These are phyloP conservation scores for Ianthella basta DNA, from an alignment of 37 sponge, comb jelly and placozoan species.

Conservation along the genomic window DNA sequence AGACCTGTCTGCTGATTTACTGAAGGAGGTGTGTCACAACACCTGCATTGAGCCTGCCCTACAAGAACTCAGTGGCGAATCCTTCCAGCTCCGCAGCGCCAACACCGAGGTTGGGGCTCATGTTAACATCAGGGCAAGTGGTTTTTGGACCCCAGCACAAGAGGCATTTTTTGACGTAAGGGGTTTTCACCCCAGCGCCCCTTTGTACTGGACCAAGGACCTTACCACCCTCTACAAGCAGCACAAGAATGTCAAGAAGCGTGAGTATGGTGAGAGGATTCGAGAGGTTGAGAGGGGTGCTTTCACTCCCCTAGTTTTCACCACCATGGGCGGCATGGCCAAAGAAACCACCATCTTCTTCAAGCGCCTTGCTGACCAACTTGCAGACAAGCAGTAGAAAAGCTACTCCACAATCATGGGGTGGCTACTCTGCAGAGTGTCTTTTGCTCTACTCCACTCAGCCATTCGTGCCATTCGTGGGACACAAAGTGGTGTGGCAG, in stretches of 20 bases:
- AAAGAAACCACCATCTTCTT: neutral
- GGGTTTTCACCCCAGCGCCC: slow-evolving; percentile 4
- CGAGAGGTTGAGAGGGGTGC: neutral
- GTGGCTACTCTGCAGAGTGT: neutral
- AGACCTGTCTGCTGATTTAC: too few relatives aligned
- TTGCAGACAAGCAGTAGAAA: neutral
- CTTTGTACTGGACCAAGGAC: neutral
- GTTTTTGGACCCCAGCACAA: slow-evolving; percentile 11
- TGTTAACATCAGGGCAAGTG: neutral
- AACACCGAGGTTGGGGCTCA: neutral
- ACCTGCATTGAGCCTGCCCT: too few relatives aligned
- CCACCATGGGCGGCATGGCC: neutral
- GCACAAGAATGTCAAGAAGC: neutral
- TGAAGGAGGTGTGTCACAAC: too few relatives aligned
- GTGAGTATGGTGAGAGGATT: neutral
- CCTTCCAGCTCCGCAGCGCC: too few relatives aligned
- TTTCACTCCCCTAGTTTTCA: neutral
- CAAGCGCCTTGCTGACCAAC: neutral
- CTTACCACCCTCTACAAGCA: neutral
- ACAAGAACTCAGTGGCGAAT: too few relatives aligned
- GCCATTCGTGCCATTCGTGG: neutral
- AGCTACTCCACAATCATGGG: neutral
- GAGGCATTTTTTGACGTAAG: slow-evolving; percentile 3
- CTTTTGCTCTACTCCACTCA: neutral
- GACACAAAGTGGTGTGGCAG: neutral